Percentiles rank a stretch among this genome's conserved stretches.
Evolutionary conservation across 2,888 invertebrate species (phyloP).

Genomic region (Chouioia cunea): DNA sequence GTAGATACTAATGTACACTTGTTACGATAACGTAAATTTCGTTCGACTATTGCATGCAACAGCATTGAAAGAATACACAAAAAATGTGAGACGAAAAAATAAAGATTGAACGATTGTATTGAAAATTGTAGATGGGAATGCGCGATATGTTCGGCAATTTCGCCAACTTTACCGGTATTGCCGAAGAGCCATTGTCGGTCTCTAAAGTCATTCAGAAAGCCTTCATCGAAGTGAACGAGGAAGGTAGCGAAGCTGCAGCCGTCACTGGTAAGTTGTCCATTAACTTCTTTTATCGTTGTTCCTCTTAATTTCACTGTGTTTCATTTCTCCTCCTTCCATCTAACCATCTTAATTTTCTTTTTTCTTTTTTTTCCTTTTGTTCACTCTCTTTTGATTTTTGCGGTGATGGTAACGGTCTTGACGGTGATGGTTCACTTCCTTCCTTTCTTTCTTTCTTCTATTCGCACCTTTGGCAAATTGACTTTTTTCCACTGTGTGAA

Average conservation of each 20-base stretch:
- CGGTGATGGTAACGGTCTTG: constrained; percentile 4
- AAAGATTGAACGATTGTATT: too few relatives aligned
- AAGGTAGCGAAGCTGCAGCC: constrained; percentile 78
- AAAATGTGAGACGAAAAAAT: too few relatives aligned
- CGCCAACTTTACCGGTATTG: constrained; percentile 78
- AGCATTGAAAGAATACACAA: too few relatives aligned
- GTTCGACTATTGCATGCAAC: too few relatives aligned
- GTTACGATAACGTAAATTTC: too few relatives aligned
- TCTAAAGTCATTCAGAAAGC: constrained; percentile 86
- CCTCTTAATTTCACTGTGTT: not conserved
- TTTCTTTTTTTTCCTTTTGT: not conserved
- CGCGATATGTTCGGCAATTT: constrained; percentile 73
- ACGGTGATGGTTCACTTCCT: not conserved
- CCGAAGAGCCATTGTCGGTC: constrained; percentile 73
- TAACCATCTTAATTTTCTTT: not conserved
- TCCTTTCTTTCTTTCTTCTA: not conserved
- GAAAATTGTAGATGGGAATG: constrained; percentile 77
- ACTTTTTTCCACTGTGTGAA: not conserved
- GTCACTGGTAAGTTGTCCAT: constrained; percentile 48
- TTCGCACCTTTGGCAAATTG: not conserved
- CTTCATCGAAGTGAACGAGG: constrained; percentile 88
- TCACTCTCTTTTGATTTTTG: constrained; percentile 5
- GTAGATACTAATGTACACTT: too few relatives aligned
- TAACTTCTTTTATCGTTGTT: not conserved
- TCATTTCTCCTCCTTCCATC: not conserved